Evolutionary conservation across 2,888 invertebrate genomes (phyloP), one percentile per base, ranked within the genome.

Genomic region (Apamea epomidion): DNA sequence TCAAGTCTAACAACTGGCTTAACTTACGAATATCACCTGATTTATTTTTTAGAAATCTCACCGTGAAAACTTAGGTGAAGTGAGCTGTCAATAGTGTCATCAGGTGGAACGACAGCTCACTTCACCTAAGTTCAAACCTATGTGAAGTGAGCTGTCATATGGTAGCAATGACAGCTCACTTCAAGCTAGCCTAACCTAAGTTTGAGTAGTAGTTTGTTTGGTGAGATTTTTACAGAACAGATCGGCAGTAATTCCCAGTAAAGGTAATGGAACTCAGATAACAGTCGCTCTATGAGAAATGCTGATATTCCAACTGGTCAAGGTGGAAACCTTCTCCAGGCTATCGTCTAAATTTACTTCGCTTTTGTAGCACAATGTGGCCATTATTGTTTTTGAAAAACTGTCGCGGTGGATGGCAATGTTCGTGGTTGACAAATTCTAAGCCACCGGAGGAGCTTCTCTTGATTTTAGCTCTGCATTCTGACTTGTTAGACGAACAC

Each of bases 401-500:
- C 65, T 76, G 76, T 60, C 81, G 72, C 16, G 87, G 84, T 32
- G 83, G 81, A 42, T 87, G 87, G 18, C 78, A 76, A 25, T 87
- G 87, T 10, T 78, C n/a, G 14, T 67, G 69, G 54, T 77, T 42
- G 1, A 82, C 71, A 29, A 73, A 54, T 32, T 71, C 64, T 2
- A 87, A 18, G 16, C 14, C 29, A 21, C 80, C 80, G 16, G 25
- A 8, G 2, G 74, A 21, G 12, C 67, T 87, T 71, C 94, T 74
- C 75, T 89, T 93, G 10, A 94, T 84, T 32, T 88, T 92, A 16
- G 93, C 92, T 77, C 90, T 92, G 76, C 95, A 77, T 0, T 48
- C 65, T 29, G 71, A 18, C 16, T 75, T 82, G 54, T 76, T 76
- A 2, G 85, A 77, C 1, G 86, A 86, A 69, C 86, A 86, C 1